Evolutionary conservation across 2,797 vertebrate genomes (phyloP), one percentile per base, ranked within the genome.

Genomic region (Pseudotriccus pelzelni): DNA sequence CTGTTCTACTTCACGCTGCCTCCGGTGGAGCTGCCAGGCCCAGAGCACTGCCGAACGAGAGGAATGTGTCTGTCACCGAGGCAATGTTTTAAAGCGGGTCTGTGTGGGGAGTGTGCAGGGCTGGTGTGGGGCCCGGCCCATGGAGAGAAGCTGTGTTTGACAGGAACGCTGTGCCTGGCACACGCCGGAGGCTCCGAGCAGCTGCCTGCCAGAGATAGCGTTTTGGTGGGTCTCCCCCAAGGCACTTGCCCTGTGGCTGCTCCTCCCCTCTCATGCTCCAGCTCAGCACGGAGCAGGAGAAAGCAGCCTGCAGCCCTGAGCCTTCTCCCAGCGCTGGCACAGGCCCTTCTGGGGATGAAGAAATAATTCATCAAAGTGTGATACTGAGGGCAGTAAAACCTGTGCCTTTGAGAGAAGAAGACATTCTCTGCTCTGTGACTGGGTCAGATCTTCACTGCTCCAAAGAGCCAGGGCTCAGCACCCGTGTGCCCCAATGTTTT

Each of bases 131-230:
- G 34, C 62, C 34, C 37, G 3, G 2, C 21, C 15, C 56, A 10
- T 0, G 1, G 58, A 10, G 55, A 34, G 69, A 74, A 91, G 64
- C 76, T 53, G 53, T 3, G 62, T 6, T 1, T 25, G 36, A 34
- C 21, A 93, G 10, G 24, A 76, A 62, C 7, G 0, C 46, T 0
- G 36, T 0, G 47, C 47, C 70, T 74, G 92, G 87, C 89, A 89
- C 75, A 79, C 1, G 5, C 30, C 44, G 2, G 5, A 44, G 84
- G 55, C 47, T 84, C 30, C 0, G 5, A 70, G 94, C 95, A 93
- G 95, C 96, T 96, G 94, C 78, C 56, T 53, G 49, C 2, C 4
- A 56, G 41, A 91, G 89, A 96, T 70, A 87, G 4, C 2, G 34
- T 80, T 87, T n/a, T 18, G 1, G 1, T 30, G 78, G n/a, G 69